Conservation (phyloP, 1,140 invertebrate genomes). For the Papilio glaucus region DNA sequence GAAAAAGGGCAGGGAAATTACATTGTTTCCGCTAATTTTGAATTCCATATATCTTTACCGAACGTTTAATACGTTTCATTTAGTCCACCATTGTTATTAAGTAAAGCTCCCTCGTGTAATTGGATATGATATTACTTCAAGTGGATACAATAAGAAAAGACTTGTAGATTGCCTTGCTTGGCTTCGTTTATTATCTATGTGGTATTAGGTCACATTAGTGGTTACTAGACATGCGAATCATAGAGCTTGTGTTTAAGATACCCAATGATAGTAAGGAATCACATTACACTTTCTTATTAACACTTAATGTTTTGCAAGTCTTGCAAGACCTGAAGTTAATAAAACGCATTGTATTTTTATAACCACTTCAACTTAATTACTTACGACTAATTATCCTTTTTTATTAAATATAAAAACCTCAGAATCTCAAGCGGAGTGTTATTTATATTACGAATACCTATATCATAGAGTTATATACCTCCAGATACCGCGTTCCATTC, state of each 20-base stretch:
- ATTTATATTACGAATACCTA: too few relatives aligned
- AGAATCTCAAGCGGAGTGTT: too few relatives aligned
- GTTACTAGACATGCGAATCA: not conserved
- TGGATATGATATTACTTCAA: slow-evolving; percentile 22
- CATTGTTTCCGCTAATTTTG: too few relatives aligned
- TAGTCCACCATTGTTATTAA: not conserved
- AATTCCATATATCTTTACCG: not conserved
- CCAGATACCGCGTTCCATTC: too few relatives aligned
- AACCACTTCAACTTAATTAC: too few relatives aligned
- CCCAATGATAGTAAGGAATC: not conserved
- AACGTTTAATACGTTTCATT: not conserved
- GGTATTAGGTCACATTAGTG: slow-evolving; percentile 25
- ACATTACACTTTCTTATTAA: not conserved
- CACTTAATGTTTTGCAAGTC: not conserved
- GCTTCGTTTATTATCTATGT: slow-evolving; percentile 26
- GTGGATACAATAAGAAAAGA: slow-evolving; percentile 26
- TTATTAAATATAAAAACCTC: too few relatives aligned
- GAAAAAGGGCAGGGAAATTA: too few relatives aligned
- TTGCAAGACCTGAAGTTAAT: not conserved
- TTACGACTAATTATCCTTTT: too few relatives aligned
- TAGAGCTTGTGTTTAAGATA: not conserved
- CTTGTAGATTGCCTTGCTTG: slow-evolving; percentile 16
- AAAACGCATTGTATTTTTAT: too few relatives aligned
- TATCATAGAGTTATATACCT: too few relatives aligned
- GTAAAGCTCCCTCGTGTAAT: slow-evolving; percentile 8